phyloP scores from a whole-genome alignment of 2,113 vertebrate species.

The Nansenia antarctica region DNA sequence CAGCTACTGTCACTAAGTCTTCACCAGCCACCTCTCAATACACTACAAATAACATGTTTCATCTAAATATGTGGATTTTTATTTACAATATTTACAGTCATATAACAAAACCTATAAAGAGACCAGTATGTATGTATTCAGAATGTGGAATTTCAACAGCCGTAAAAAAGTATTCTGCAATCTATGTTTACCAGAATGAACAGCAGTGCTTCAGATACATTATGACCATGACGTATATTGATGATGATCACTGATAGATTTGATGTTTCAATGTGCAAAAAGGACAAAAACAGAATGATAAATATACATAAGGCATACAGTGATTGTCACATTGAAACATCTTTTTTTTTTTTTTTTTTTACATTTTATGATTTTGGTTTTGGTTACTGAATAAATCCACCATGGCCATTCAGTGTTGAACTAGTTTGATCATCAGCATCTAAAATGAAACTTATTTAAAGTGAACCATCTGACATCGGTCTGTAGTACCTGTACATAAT shows the following conservation, averaged over 20 bases:
- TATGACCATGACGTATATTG: slow-evolving; percentile 45
- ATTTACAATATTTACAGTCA: background rate
- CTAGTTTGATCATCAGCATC: slow-evolving; percentile 3
- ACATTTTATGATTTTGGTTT: background rate
- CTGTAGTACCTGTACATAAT: slow-evolving; percentile 54
- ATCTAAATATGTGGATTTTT: background rate
- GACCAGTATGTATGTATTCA: background rate
- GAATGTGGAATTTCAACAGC: background rate
- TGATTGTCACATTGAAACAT: slow-evolving; percentile 57
- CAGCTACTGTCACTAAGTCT: no score
- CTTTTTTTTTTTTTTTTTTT: no score
- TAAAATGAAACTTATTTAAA: slow-evolving; percentile 37
- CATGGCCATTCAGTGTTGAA: background rate
- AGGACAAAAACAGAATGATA: slow-evolving; percentile 37
- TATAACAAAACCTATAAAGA: background rate
- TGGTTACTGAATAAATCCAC: background rate
- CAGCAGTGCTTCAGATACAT: slow-evolving; percentile 26
- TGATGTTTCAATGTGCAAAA: slow-evolving; percentile 27
- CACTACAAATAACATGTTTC: no score
- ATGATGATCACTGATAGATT: slow-evolving; percentile 51
- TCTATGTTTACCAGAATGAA: slow-evolving; percentile 32
- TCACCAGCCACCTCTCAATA: no score
- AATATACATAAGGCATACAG: slow-evolving; percentile 44
- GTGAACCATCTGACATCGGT: slow-evolving; percentile 50
- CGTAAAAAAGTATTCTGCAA: background rate